Conservation (phyloP, 2,888 invertebrate genomes). For the Cantharis nigra region DNA sequence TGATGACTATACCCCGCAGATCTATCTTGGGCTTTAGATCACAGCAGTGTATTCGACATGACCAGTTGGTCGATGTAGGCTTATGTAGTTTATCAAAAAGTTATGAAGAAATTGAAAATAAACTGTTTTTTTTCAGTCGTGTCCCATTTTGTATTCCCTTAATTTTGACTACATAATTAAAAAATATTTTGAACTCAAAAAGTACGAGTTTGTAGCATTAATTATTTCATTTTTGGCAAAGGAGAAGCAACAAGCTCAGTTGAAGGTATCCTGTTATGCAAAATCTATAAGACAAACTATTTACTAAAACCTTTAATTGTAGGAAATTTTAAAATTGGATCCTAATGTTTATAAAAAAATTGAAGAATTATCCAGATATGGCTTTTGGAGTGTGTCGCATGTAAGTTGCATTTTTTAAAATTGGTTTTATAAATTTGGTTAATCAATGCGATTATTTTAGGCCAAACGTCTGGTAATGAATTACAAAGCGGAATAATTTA, state of each 20-base stretch:
- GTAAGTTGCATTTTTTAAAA: conserved; percentile 7
- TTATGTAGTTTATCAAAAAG: neutral
- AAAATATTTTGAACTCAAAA: conserved; percentile 37
- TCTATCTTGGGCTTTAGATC: too few relatives aligned
- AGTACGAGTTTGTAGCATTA: conserved; percentile 40
- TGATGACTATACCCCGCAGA: too few relatives aligned
- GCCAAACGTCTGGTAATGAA: neutral
- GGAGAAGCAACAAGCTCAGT: conserved; percentile 26
- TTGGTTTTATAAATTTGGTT: neutral
- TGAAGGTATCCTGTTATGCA: conserved; percentile 27
- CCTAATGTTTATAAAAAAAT: neutral
- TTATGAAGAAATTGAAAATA: neutral
- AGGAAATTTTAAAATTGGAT: conserved; percentile 5
- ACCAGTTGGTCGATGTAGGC: too few relatives aligned
- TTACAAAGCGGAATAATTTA: neutral
- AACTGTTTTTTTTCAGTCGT: conserved; percentile 39
- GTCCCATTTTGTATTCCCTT: conserved; percentile 46
- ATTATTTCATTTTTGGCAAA: conserved; percentile 42
- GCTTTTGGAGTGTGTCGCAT: conserved; percentile 12
- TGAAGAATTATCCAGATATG: conserved; percentile 5
- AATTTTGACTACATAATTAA: conserved; percentile 42
- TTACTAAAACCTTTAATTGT: neutral
- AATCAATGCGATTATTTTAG: neutral
- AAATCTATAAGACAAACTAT: neutral
- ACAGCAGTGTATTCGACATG: too few relatives aligned